A percentile compares a stretch with the other conserved stretches of the same genome.
Conservation (phyloP, 2,888 invertebrate species). For the Scaptodrosophila latifasciaeformis region DNA sequence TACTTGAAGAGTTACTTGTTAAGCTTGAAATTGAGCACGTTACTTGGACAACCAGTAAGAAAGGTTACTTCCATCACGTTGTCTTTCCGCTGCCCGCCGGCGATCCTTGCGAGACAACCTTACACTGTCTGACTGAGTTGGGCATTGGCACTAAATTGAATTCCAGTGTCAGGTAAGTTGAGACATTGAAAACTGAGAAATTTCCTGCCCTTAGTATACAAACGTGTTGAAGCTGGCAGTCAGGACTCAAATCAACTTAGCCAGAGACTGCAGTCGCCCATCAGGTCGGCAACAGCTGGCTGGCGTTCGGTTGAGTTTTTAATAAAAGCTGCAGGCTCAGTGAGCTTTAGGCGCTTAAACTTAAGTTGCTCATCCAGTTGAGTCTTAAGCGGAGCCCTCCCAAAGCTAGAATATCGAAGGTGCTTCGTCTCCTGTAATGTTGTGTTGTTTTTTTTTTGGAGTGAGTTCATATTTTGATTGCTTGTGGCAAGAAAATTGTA, state of each 20-base stretch:
- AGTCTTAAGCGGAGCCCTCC: slow-evolving; percentile 1
- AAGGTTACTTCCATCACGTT: slow-evolving; percentile 82
- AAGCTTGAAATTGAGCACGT: slow-evolving; percentile 83
- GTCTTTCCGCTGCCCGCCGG: slow-evolving; percentile 83
- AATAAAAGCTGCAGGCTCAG: slow-evolving; percentile 37
- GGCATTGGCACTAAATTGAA: slow-evolving; percentile 82
- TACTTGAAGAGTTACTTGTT: slow-evolving; percentile 80
- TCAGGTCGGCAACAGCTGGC: not conserved
- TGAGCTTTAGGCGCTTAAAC: slow-evolving; percentile 12
- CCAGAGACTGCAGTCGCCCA: not conserved
- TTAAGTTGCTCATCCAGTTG: slow-evolving; percentile 6
- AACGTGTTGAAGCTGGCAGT: too few relatives aligned
- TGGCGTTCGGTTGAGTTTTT: slow-evolving; percentile 10
- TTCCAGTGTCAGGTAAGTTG: slow-evolving; percentile 82
- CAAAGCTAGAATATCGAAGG: not conserved
- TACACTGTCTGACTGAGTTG: slow-evolving; percentile 83
- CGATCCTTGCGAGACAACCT: slow-evolving; percentile 83
- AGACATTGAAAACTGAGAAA: slow-evolving; percentile 41
- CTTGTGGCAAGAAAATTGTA: slow-evolving; percentile 29
- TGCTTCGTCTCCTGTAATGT: not conserved
- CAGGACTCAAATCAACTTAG: too few relatives aligned
- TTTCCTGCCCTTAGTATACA: too few relatives aligned
- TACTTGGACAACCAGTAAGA: slow-evolving; percentile 82
- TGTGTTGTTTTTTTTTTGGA: not conserved
- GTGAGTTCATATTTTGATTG: slow-evolving; percentile 45